A percentile compares a stretch with the other conserved stretches of the same genome.
Evolutionary conservation across 2,888 invertebrate species (phyloP).

Genomic region (Deladenus siricidicola): DNA sequence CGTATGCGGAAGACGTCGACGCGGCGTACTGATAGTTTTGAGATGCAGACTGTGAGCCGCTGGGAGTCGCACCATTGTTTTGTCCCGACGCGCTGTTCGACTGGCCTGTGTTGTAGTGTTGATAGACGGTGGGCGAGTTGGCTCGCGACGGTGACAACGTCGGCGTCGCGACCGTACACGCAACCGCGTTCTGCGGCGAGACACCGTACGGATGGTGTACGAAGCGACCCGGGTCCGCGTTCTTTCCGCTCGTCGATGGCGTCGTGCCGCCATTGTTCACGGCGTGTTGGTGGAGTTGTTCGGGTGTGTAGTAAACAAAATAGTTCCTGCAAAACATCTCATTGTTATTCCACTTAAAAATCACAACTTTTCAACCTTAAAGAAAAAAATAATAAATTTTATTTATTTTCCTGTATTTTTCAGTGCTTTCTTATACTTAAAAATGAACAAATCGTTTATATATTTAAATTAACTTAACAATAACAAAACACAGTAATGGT

Average conservation of each 20-base stretch:
- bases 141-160: constrained; percentile 7
- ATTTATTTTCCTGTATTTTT: not conserved
- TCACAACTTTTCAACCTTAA: not conserved
- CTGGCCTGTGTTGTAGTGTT: constrained; percentile 14
- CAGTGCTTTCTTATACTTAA: not conserved
- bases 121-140: constrained; percentile 4
- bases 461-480: too few relatives aligned
- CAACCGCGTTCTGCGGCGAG: constrained; percentile 22
- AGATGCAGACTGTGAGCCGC: not conserved
- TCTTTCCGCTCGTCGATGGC: constrained; percentile 1
- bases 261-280: not conserved
- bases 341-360: not conserved
- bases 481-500: too few relatives aligned
- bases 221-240: constrained; percentile 21
- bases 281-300: not conserved
- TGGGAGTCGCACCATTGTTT: not conserved
- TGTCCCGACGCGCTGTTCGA: not conserved
- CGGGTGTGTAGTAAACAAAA: constrained; percentile 22
- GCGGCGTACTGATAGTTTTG: not conserved
- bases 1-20: constrained; percentile 11
- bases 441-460: too few relatives aligned
- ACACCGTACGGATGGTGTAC: constrained; percentile 29
- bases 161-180: constrained; percentile 25
- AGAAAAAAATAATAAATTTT: not conserved
- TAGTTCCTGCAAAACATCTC: too few relatives aligned